phyloP scores from a whole-genome alignment of 2,797 vertebrate species.

The Sternotherus odoratus region DNA sequence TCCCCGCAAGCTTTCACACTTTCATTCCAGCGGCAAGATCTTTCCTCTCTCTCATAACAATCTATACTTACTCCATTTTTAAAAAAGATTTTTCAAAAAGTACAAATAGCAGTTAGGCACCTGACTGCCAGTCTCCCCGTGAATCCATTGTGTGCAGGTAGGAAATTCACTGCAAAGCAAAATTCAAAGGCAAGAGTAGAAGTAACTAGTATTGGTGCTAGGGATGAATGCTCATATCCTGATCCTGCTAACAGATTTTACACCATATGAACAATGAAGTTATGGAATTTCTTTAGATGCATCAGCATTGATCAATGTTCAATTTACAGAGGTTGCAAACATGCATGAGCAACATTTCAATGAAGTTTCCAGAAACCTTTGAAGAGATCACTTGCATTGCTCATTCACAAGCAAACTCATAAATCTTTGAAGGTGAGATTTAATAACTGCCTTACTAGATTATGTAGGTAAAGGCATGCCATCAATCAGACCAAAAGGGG shows the following conservation, averaged over 20 bases:
- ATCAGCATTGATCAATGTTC: slow-evolving; percentile 9
- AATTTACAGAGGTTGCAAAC: background rate
- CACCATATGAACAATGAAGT: background rate
- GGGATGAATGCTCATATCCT: background rate
- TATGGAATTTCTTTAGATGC: background rate
- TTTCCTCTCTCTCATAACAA: background rate
- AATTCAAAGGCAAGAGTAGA: background rate
- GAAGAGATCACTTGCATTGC: background rate
- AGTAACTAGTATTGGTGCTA: background rate
- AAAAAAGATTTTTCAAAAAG: background rate
- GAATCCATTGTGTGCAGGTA: background rate
- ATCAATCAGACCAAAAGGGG: background rate
- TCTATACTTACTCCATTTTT: background rate
- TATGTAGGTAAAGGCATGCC: background rate
- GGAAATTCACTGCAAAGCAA: slow-evolving; percentile 14
- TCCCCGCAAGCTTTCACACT: background rate
- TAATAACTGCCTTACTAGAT: slow-evolving; percentile 4
- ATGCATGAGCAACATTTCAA: background rate
- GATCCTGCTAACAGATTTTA: slow-evolving; percentile 24
- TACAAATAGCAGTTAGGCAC: slow-evolving; percentile 23
- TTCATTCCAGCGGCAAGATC: background rate
- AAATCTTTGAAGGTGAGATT: slow-evolving; percentile 18
- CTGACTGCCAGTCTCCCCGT: background rate
- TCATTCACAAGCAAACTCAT: slow-evolving; percentile 8
- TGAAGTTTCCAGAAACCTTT: background rate